phyloP scores from a whole-genome alignment of 1,140 invertebrate genomes.

The Lethrus apterus region DNA sequence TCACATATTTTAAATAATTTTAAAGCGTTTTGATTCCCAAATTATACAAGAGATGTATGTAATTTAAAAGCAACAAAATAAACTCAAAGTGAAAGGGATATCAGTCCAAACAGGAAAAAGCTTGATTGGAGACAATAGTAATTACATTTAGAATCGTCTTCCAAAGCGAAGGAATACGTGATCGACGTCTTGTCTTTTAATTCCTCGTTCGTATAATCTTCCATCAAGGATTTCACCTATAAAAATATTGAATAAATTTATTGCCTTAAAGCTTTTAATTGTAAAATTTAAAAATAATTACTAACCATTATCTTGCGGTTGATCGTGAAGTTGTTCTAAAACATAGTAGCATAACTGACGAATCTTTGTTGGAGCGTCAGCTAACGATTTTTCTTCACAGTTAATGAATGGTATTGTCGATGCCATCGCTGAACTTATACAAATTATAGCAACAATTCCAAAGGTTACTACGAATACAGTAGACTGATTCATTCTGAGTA shows the following conservation, averaged over 20 bases:
- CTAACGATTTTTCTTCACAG: slow-evolving; percentile 27
- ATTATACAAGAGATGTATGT: too few species aligned
- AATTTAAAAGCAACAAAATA: too few species aligned
- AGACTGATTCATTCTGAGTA: slow-evolving; percentile 27
- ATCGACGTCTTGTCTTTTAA: slow-evolving; percentile 72
- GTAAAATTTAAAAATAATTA: neutral
- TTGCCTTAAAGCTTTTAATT: too few species aligned
- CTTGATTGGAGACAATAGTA: slow-evolving; percentile 9
- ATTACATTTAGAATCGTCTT: slow-evolving; percentile 45
- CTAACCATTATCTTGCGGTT: slow-evolving; percentile 12
- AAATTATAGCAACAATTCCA: slow-evolving; percentile 21
- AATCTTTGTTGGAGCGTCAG: slow-evolving; percentile 26
- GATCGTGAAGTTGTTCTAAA: slow-evolving; percentile 14
- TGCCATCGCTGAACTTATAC: slow-evolving; percentile 13
- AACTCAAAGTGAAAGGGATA: neutral
- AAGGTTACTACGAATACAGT: slow-evolving; percentile 18
- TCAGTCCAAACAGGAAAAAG: neutral
- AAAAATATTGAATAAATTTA: slow-evolving; percentile 2
- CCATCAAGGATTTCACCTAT: slow-evolving; percentile 28
- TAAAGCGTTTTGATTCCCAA: too few species aligned
- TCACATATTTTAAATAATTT: too few species aligned
- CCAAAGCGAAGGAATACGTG: slow-evolving; percentile 77
- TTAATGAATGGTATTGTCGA: slow-evolving; percentile 29
- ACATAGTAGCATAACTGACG: slow-evolving; percentile 32
- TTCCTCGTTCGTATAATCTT: slow-evolving; percentile 41